These are phyloP conservation scores for Todiramphus saurophagus DNA, from an alignment of 2,113 vertebrate species.

Conservation along the genomic window DNA sequence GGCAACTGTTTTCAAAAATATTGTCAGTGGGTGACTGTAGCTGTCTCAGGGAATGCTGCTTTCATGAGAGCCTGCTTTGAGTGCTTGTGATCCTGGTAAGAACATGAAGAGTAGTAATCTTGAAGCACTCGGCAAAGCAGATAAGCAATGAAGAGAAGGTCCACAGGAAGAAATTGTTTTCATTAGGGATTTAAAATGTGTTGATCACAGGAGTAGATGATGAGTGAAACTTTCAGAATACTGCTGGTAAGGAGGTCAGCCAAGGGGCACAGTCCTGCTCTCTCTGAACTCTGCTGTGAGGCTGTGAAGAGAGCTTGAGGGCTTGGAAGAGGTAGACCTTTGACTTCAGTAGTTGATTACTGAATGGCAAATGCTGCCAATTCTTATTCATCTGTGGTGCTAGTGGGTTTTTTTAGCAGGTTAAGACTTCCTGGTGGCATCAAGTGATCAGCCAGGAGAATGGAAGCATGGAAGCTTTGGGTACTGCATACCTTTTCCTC, in stretches of 20 bases:
- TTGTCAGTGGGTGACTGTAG: background rate
- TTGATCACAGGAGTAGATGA: background rate
- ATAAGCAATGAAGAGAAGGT: background rate
- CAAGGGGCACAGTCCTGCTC: background rate
- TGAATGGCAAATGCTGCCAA: background rate
- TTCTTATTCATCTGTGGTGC: background rate
- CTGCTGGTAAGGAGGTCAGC: background rate
- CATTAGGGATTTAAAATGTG: background rate
- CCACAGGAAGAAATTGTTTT: background rate
- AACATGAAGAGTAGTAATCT: background rate
- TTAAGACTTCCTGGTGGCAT: background rate
- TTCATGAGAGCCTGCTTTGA: background rate
- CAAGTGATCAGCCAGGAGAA: background rate
- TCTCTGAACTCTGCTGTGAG: background rate
- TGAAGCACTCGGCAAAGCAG: background rate
- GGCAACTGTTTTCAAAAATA: background rate
- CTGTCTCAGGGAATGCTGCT: background rate
- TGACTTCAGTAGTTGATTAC: background rate
- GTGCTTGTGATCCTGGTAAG: background rate
- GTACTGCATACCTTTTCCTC: background rate
- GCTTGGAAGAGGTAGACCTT: background rate
- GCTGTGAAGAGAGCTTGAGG: background rate
- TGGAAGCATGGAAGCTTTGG: background rate
- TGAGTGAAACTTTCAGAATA: background rate
- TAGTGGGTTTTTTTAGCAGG: background rate